phyloP scores from a whole-genome alignment of 2,113 vertebrate species.

The Willisornis vidua region DNA sequence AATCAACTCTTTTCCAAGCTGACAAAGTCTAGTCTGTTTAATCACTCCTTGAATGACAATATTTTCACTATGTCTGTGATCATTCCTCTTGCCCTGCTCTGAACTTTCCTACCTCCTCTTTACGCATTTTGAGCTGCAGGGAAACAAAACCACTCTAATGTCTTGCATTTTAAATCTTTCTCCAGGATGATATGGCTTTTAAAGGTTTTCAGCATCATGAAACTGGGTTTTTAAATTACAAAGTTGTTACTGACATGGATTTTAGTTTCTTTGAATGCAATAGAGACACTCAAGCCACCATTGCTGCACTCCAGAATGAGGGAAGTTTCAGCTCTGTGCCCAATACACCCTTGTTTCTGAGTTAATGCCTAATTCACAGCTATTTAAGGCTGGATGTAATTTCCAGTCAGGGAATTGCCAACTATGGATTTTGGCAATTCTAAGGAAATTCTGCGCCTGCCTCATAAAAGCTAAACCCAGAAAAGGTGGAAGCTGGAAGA shows the following conservation, averaged over 20 bases:
- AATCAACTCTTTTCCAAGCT: constrained; percentile 4
- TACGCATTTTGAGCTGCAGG: neutral
- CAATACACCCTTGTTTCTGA: neutral
- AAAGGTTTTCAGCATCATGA: neutral
- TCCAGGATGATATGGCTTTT: neutral
- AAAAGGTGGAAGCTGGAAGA: neutral
- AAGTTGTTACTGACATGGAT: neutral
- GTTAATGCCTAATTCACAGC: neutral
- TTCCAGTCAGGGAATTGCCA: neutral
- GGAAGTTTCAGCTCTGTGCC: neutral
- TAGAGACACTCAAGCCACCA: neutral
- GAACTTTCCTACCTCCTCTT: neutral
- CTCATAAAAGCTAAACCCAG: neutral
- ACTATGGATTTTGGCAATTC: neutral
- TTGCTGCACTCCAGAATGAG: neutral
- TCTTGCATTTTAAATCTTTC: neutral
- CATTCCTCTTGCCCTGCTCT: neutral
- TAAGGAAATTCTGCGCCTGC: neutral
- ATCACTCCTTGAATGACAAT: neutral
- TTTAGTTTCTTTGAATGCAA: neutral
- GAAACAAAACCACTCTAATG: neutral
- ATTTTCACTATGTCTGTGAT: neutral
- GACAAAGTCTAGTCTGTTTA: neutral
- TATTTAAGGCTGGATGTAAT: neutral
- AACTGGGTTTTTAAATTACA: neutral